Conservation (phyloP, 2,888 invertebrate genomes). For the Macrophya alboannulata region DNA sequence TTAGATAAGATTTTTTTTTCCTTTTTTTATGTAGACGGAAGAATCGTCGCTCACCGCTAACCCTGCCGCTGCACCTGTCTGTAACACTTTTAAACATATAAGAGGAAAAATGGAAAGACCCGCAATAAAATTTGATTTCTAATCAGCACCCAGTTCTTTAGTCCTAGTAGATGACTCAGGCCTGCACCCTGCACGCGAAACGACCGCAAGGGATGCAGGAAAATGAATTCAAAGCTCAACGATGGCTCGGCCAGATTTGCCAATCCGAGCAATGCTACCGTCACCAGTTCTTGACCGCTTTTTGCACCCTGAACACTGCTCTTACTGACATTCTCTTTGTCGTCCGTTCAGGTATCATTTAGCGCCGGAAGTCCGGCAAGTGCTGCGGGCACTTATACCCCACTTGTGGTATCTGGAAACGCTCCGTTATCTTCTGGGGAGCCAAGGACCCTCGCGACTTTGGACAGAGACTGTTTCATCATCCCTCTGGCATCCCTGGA, state of each 20-base stretch:
- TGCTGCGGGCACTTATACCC: slow-evolving; percentile 74
- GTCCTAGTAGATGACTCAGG: slow-evolving; percentile 13
- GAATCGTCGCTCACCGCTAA: slow-evolving; percentile 22
- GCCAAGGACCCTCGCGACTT: slow-evolving; percentile 90
- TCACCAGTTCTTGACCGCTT: slow-evolving; percentile 53
- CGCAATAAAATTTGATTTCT: slow-evolving; percentile 23
- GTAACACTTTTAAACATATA: neutral
- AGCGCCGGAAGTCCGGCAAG: slow-evolving; percentile 72
- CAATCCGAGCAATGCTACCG: slow-evolving; percentile 70
- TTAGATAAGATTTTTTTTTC: slow-evolving; percentile 60
- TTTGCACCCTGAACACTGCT: neutral
- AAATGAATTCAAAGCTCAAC: slow-evolving; percentile 8
- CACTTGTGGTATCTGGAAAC: slow-evolving; percentile 76
- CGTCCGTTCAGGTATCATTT: slow-evolving; percentile 76
- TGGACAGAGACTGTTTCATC: slow-evolving; percentile 96
- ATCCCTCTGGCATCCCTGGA: slow-evolving; percentile 95
- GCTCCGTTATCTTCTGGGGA: slow-evolving; percentile 82
- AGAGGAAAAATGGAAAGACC: slow-evolving; percentile 16
- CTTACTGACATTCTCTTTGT: neutral
- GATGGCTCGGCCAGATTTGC: slow-evolving; percentile 62
- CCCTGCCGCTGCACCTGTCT: slow-evolving; percentile 2
- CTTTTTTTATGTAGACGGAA: slow-evolving; percentile 44
- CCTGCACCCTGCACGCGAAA: slow-evolving; percentile 32
- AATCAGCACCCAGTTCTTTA: slow-evolving; percentile 38
- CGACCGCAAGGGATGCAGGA: slow-evolving; percentile 57